phyloP scores from a whole-genome alignment of 2,797 vertebrate species.

The Onychomys arenicola region DNA sequence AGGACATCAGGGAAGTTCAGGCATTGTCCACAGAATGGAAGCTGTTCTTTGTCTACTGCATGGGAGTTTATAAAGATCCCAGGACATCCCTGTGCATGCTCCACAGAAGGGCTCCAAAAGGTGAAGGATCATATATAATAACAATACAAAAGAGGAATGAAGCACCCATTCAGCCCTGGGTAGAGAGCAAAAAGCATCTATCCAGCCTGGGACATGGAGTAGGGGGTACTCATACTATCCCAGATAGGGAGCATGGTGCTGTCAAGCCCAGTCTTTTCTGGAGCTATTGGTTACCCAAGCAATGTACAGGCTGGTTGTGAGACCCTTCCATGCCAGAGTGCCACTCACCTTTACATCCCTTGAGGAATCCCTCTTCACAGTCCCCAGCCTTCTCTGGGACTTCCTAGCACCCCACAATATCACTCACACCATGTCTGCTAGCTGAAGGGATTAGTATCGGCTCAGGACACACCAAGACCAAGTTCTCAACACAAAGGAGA shows the following conservation, averaged over 20 bases:
- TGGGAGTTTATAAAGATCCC: neutral
- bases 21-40: neutral
- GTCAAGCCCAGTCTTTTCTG: neutral
- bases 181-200: neutral
- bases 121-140: neutral
- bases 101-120: neutral
- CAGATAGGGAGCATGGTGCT: neutral
- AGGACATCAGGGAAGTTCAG: neutral
- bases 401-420: neutral
- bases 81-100: neutral
- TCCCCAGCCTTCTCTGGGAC: neutral
- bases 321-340: too few species aligned
- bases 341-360: neutral
- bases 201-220: neutral
- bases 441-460: too few species aligned
- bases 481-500: too few species aligned
- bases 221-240: too few species aligned
- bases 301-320: neutral
- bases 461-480: too few species aligned
- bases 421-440: neutral
- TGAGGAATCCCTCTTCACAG: neutral
- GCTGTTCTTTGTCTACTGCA: neutral
- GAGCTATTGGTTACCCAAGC: neutral
- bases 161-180: neutral
- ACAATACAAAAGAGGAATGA: neutral